Percentiles rank a stretch among this genome's conserved stretches.
Evolutionary conservation across 2,797 vertebrate genomes (phyloP).

Genomic region (Gorsachius magnificus): DNA sequence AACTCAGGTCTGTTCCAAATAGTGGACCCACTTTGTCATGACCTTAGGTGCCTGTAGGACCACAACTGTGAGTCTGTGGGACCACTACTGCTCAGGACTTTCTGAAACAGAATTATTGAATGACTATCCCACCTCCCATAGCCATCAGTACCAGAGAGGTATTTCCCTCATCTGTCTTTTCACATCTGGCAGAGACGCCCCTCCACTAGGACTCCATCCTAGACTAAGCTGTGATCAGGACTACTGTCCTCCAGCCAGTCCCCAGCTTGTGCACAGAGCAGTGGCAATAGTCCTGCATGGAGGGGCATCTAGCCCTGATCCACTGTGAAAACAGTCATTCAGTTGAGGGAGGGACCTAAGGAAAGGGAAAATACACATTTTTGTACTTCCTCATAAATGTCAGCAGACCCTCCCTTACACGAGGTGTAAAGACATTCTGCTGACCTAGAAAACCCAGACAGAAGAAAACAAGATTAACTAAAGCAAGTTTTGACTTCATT

Average conservation of each 20-base stretch:
- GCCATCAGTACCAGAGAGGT: not conserved
- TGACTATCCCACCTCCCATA: not conserved
- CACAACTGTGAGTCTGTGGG: accelerated
- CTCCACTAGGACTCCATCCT: not conserved
- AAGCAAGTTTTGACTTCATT: not conserved
- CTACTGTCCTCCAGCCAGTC: not conserved
- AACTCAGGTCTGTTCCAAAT: not conserved
- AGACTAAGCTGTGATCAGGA: not conserved
- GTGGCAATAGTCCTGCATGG: not conserved
- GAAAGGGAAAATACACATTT: not conserved
- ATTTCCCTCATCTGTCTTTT: not conserved
- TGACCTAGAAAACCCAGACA: not conserved
- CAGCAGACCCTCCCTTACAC: not conserved
- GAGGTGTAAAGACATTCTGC: not conserved
- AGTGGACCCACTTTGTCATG: not conserved
- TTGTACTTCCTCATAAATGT: not conserved
- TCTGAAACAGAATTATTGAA: not conserved
- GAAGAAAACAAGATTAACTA: not conserved
- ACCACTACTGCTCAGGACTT: not conserved
- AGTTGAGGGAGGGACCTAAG: not conserved
- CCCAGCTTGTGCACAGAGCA: not conserved
- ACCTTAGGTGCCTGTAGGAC: not conserved
- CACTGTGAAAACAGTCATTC: not conserved
- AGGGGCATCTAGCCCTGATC: not conserved
- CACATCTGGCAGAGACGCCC: not conserved